Base-by-base conservation (phyloP, 2,113 vertebrate genomes). In the Sapajus apella region DNA sequence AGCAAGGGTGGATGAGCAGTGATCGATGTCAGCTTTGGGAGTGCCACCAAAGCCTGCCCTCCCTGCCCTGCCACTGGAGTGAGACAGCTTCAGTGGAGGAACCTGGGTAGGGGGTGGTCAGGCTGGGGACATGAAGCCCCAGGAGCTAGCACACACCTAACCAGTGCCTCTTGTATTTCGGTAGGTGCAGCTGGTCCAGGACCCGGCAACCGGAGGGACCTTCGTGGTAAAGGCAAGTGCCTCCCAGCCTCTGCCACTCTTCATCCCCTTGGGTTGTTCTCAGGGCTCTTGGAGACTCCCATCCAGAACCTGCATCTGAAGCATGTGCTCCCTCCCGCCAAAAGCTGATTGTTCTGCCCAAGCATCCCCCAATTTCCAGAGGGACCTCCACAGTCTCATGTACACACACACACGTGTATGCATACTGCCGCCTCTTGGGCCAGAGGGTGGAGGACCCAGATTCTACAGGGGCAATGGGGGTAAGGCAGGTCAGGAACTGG, bases 171-270 rank as follows among this genome's bases (percentile, higher is more conserved):
- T 30, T 98, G 97, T 10, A 94, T 91, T 30, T 91, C 92, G 79
- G 77, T 98, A 99, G 99, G 99, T 99, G 96, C 99, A 99, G 98
- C 97, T 99, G 25, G 98, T 99, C 90, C 99, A 99, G 98, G 99
- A 99, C 95, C 98, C 99, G 20, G 98, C 98, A 92, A 99, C 99
- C 43, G 99, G 99, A 94, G 99, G 99, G 93, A 99, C 98, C 12
- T 99, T 99, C 98, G 98, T 99, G 81, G 99, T 99, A 25, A 99
- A 99, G 99, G 99, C 99, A 98, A 90, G 99, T 98, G 84, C 64
- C 75, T 4, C 40, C 61, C 72, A 23, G 52, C 47, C 61, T 40
- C 72, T 55, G 25, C 52, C 58, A 14, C 27, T 37, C 88, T 17
- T 25, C 21, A 23, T 40, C 32, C 91, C 30, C 73, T 55, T 66